Conservation (phyloP, 2,888 invertebrate species). For the Drosophila rellima region DNA sequence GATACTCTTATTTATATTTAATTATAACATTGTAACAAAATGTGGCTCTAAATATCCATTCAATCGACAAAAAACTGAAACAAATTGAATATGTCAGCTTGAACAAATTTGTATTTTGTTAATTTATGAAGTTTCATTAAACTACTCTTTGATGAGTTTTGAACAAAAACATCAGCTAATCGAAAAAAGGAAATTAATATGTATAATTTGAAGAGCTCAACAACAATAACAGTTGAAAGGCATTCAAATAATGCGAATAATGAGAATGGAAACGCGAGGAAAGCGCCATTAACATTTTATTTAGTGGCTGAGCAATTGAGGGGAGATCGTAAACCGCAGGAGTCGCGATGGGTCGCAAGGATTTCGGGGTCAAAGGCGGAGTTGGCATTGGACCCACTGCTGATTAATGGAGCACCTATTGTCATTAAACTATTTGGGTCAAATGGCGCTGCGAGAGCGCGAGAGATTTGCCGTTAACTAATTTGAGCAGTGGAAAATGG, state of each 20-base stretch:
- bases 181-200: constrained; percentile 2
- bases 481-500: constrained; percentile 39
- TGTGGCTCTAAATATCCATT: too few relatives aligned
- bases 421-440: constrained; percentile 46
- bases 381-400: constrained; percentile 23
- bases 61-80: too few relatives aligned
- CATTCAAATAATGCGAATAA: constrained; percentile 16
- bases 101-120: too few relatives aligned
- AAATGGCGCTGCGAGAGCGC: constrained; percentile 22
- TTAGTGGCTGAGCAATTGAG: constrained; percentile 16
- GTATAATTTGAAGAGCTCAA: constrained; percentile 8
- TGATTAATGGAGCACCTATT: constrained; percentile 50
- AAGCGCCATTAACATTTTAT: constrained; percentile 11
- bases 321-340: constrained; percentile 35
- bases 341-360: constrained; percentile 5
- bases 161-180: background rate
- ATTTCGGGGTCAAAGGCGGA: background rate
- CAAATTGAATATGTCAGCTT: too few relatives aligned
- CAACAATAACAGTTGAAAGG: constrained; percentile 10
- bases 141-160: constrained; percentile 5
- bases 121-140: too few relatives aligned
- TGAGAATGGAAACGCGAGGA: constrained; percentile 2
- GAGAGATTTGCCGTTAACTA: constrained; percentile 54
- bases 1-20: too few relatives aligned
- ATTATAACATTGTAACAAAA: too few relatives aligned